phyloP scores from a whole-genome alignment of 2,113 vertebrate genomes.

The Leuciscus idus region DNA sequence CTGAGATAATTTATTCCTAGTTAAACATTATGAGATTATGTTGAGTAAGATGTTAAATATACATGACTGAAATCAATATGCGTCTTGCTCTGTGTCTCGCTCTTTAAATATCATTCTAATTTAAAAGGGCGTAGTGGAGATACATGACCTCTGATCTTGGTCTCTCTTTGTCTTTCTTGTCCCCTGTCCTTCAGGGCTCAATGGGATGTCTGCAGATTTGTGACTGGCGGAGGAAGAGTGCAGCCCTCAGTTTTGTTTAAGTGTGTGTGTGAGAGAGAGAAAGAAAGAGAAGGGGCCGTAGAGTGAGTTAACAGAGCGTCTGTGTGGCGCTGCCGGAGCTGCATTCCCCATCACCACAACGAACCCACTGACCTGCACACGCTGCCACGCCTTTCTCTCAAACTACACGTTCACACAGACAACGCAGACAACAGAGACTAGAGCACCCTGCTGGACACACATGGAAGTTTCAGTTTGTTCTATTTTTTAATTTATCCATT shows the following conservation, averaged over 20 bases:
- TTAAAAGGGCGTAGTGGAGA: constrained; percentile 23
- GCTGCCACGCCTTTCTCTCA: constrained; percentile 51
- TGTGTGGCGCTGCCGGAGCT: constrained; percentile 53
- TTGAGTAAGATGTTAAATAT: constrained; percentile 29
- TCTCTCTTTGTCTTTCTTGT: constrained; percentile 2
- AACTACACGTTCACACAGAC: constrained; percentile 31
- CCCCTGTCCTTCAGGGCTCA: constrained; percentile 16
- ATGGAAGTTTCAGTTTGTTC: not conserved
- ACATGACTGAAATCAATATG: constrained; percentile 28
- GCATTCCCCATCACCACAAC: constrained; percentile 59
- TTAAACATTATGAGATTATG: not conserved
- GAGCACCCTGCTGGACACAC: constrained; percentile 52
- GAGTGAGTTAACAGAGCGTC: constrained; percentile 51
- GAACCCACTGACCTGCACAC: constrained; percentile 57
- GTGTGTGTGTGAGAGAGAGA: not conserved
- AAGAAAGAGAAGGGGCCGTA: not conserved
- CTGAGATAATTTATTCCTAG: not conserved
- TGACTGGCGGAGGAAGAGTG: constrained; percentile 8
- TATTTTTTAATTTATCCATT: not conserved
- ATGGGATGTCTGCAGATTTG: constrained; percentile 20
- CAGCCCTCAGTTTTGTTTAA: constrained; percentile 7
- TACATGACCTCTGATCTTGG: constrained; percentile 25
- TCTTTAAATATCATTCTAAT: constrained; percentile 29
- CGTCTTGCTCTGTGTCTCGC: not conserved
- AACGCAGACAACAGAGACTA: constrained; percentile 35